Percentiles rank a stretch among this genome's conserved stretches.
phyloP scores from a whole-genome alignment of 1,140 invertebrate genomes.

The Ctenoplectra terminalis region DNA sequence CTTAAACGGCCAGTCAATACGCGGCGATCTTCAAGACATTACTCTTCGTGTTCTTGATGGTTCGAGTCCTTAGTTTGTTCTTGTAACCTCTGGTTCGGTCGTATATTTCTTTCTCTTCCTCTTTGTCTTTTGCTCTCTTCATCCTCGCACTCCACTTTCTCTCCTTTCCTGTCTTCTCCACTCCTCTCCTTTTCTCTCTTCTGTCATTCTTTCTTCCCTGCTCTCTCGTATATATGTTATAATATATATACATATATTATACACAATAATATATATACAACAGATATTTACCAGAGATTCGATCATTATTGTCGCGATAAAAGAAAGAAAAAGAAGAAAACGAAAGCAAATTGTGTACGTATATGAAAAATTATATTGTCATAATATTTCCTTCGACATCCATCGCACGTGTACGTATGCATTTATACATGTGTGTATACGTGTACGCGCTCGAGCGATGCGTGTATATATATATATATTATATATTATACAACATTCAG shows the following conservation, averaged over 20 bases:
- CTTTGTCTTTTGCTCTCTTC: background rate
- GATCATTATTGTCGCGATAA: background rate
- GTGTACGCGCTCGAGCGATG: conserved; percentile 9
- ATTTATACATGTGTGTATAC: conserved; percentile 16
- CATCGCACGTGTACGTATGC: background rate
- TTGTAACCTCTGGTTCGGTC: conserved; percentile 2
- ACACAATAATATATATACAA: conserved; percentile 63
- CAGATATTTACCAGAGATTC: conserved; percentile 58
- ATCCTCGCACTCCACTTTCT: background rate
- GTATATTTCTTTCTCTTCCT: background rate
- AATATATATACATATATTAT: conserved; percentile 58
- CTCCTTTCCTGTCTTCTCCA: background rate
- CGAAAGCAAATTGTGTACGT: conserved; percentile 18
- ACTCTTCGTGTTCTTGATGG: conserved; percentile 1
- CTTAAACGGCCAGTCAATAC: conserved; percentile 19
- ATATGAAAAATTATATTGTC: background rate
- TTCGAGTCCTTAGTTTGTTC: conserved; percentile 33
- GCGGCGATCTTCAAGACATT: conserved; percentile 18
- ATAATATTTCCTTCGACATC: background rate
- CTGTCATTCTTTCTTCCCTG: conserved; percentile 31
- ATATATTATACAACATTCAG: conserved; percentile 35
- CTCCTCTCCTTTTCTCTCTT: background rate
- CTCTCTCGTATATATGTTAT: conserved; percentile 58
- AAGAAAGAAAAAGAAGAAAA: conserved; percentile 16
- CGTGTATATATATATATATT: conserved; percentile 27